Conservation (phyloP, 2,888 invertebrate genomes). For the Thecocarcelia acutangulata region DNA sequence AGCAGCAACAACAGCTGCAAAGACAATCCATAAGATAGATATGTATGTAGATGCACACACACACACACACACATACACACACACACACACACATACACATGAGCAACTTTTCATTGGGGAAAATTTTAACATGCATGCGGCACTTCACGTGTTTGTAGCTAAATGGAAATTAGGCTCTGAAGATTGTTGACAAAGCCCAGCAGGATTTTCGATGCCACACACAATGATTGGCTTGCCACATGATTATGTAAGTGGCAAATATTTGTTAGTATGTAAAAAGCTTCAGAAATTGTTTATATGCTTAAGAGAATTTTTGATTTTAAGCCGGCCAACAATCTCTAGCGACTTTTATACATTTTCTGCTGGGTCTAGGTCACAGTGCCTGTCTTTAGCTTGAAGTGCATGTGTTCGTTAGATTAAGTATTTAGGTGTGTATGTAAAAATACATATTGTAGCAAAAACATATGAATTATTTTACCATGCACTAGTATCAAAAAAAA, state of each 20-base stretch:
- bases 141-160: neutral
- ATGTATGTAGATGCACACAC: too few relatives aligned
- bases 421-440: neutral
- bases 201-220: neutral
- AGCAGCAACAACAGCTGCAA: constrained; percentile 18
- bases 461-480: constrained; percentile 68
- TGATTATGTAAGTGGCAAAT: too few relatives aligned
- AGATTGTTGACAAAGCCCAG: neutral
- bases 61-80: too few relatives aligned
- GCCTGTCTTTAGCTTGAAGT: neutral
- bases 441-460: constrained; percentile 52
- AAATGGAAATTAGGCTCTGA: constrained; percentile 7
- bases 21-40: constrained; percentile 41
- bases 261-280: too few relatives aligned
- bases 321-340: too few relatives aligned
- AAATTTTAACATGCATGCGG: constrained; percentile 45
- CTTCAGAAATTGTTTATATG: too few relatives aligned
- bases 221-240: too few relatives aligned
- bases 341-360: neutral
- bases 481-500: constrained; percentile 64
- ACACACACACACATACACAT: constrained; percentile 3
- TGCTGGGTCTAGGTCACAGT: neutral
- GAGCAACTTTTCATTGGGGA: constrained; percentile 43
- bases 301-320: too few relatives aligned
- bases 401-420: neutral